Evolutionary conservation across 2,113 vertebrate species (phyloP).

Genomic region (Lagenorhynchus albirostris): DNA sequence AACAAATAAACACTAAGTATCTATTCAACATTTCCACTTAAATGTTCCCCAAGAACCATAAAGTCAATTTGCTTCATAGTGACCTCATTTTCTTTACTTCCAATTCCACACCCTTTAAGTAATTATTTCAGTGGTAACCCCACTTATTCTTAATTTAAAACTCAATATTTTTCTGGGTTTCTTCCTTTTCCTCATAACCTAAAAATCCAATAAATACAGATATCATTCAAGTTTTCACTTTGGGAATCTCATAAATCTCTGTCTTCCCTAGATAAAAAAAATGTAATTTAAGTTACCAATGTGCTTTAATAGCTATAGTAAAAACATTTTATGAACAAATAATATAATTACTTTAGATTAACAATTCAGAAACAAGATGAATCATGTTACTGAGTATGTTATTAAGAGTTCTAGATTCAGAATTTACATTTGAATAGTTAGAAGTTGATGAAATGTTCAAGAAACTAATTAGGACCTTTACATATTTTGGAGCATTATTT

Average conservation of each 20-base stretch:
- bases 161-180: neutral
- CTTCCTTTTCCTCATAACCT: neutral
- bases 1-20: neutral
- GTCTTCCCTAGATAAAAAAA: neutral
- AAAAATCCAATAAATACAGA: neutral
- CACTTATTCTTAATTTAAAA: neutral
- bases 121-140: neutral
- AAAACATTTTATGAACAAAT: neutral
- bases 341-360: neutral
- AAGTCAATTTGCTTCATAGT: neutral
- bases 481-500: neutral
- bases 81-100: neutral
- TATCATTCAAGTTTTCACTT: neutral
- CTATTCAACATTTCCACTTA: neutral
- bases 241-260: neutral
- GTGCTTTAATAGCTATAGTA: neutral
- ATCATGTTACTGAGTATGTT: neutral
- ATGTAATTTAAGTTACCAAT: neutral
- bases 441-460: neutral
- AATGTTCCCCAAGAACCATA: neutral
- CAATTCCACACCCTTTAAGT: neutral
- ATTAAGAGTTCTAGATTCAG: neutral
- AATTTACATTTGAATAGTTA: neutral
- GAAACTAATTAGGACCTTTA: neutral
- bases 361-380: neutral